phyloP scores from a whole-genome alignment of 2,113 vertebrate genomes.

The Misgurnus mizolepis region DNA sequence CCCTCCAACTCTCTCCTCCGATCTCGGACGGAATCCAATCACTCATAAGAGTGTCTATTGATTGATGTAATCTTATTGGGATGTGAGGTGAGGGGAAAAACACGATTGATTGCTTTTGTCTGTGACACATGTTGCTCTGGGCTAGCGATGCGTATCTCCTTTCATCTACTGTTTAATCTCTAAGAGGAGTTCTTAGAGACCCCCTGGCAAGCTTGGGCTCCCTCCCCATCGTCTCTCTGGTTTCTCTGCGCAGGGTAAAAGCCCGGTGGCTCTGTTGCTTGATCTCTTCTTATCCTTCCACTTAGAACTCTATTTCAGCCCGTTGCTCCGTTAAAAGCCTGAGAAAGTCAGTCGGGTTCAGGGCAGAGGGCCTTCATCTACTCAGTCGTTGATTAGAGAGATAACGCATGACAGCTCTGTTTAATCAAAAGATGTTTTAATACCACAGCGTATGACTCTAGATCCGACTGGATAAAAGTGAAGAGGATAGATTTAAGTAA shows the following conservation, averaged over 20 bases:
- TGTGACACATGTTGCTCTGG: conserved; percentile 74
- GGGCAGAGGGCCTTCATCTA: neutral
- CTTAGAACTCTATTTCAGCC: conserved; percentile 41
- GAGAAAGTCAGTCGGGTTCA: conserved; percentile 2
- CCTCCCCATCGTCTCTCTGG: neutral
- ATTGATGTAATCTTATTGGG: conserved; percentile 84
- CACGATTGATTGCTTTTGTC: conserved; percentile 78
- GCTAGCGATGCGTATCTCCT: conserved; percentile 69
- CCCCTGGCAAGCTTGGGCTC: neutral
- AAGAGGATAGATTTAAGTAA: conserved; percentile 18
- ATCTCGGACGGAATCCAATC: conserved; percentile 77
- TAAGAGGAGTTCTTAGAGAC: conserved; percentile 60
- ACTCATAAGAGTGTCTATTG: conserved; percentile 81
- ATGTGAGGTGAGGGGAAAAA: conserved; percentile 68
- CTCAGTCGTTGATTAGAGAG: conserved; percentile 8
- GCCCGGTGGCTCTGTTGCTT: conserved; percentile 48
- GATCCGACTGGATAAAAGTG: conserved; percentile 30
- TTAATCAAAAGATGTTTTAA: conserved; percentile 45
- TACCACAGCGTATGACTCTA: conserved; percentile 10
- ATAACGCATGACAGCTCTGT: conserved; percentile 31
- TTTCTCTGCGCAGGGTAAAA: conserved; percentile 17
- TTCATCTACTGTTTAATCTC: conserved; percentile 75
- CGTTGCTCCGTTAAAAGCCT: conserved; percentile 16
- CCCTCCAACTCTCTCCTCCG: conserved; percentile 48
- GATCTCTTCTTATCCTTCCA: conserved; percentile 53